Percentiles rank a stretch among this genome's conserved stretches.
Conservation (phyloP, 2,888 invertebrate species). For the Cosmopolites sordidus region DNA sequence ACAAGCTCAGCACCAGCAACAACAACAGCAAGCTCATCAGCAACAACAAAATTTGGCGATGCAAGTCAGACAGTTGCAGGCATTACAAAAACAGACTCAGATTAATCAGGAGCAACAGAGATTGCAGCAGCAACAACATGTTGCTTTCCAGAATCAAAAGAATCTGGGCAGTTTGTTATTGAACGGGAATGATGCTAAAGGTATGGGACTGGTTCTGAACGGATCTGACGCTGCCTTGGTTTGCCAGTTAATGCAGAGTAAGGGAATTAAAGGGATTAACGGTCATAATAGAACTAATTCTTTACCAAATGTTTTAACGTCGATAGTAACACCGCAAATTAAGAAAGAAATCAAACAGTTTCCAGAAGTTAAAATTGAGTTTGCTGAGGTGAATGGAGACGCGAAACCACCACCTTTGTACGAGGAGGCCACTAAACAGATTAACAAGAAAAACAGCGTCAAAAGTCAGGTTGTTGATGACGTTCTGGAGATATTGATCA, state of each 20-base stretch:
- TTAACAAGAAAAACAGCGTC: conserved; percentile 44
- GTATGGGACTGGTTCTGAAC: conserved; percentile 58
- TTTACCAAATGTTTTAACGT: conserved; percentile 51
- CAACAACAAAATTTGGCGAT: conserved; percentile 56
- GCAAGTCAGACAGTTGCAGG: conserved; percentile 59
- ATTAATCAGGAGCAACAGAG: conserved; percentile 49
- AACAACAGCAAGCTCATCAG: conserved; percentile 47
- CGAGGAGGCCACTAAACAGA: conserved; percentile 68
- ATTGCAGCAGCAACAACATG: conserved; percentile 51
- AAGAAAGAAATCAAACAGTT: conserved; percentile 27
- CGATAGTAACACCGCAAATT: conserved; percentile 26
- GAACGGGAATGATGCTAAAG: conserved; percentile 53
- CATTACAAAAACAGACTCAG: conserved; percentile 52
- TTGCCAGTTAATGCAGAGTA: conserved; percentile 50
- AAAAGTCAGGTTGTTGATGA: conserved; percentile 85
- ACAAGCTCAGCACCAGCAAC: conserved; percentile 48
- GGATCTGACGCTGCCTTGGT: conserved; percentile 56
- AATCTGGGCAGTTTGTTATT: conserved; percentile 50
- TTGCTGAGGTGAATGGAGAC: conserved; percentile 49
- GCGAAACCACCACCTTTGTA: conserved; percentile 61
- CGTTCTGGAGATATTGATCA: conserved; percentile 88
- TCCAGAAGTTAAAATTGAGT: conserved; percentile 37
- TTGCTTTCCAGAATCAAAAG: conserved; percentile 48
- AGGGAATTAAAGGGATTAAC: conserved; percentile 48
- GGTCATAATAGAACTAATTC: conserved; percentile 53